Evolutionary conservation across 2,113 vertebrate species (phyloP).

Genomic region (Cheirogaleus medius): DNA sequence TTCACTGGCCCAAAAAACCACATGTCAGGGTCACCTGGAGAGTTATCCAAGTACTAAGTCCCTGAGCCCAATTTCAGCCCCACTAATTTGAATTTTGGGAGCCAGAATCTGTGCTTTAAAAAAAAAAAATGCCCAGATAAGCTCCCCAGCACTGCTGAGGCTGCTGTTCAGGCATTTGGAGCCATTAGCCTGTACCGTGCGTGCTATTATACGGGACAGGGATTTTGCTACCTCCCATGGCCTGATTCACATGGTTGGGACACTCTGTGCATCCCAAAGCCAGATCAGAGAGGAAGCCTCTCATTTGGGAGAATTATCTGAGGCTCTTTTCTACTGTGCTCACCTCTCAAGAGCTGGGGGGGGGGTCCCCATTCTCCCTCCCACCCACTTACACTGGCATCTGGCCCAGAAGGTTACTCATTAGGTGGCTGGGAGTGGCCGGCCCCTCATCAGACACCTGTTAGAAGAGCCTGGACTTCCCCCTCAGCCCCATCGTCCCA

Average conservation of each 20-base stretch:
- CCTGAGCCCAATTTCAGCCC: background rate
- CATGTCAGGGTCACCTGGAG: background rate
- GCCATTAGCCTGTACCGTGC: background rate
- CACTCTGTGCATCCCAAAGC: background rate
- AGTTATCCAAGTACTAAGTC: background rate
- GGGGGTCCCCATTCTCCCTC: background rate
- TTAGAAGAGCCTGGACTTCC: slow-evolving; percentile 44
- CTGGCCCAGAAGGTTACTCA: slow-evolving; percentile 34
- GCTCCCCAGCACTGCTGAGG: background rate
- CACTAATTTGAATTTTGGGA: background rate
- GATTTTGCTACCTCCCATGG: fast-evolving
- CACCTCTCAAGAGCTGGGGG: background rate
- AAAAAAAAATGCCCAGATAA: background rate
- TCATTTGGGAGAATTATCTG: background rate
- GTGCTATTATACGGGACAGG: fast-evolving
- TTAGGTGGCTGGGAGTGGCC: slow-evolving; percentile 28
- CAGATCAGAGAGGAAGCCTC: background rate
- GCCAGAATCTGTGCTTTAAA: background rate
- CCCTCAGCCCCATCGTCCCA: background rate
- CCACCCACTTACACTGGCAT: background rate
- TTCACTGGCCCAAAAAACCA: background rate
- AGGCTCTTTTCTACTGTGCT: background rate
- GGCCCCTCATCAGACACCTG: slow-evolving; percentile 53
- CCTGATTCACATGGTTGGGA: background rate
- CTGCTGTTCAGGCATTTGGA: background rate